Evolutionary conservation across 2,797 vertebrate species (phyloP).

Genomic region (Brachyrhaphis roseni): DNA sequence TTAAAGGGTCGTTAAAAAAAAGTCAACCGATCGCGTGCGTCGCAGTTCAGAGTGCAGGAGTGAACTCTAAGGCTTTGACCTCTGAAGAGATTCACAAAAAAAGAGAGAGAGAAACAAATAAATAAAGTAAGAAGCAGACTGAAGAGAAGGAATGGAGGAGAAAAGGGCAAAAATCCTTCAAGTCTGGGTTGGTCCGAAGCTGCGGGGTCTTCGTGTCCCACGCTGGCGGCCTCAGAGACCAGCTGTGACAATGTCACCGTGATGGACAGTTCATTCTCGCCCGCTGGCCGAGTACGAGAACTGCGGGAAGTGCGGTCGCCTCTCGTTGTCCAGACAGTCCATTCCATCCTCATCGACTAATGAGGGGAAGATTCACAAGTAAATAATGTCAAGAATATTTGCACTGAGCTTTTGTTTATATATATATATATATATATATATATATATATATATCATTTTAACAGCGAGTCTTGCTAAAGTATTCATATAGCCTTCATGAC

Average conservation of each 20-base stretch:
- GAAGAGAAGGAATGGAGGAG: constrained; percentile 44
- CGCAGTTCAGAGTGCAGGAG: constrained; percentile 54
- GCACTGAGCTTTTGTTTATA: background rate
- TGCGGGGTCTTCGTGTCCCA: constrained; percentile 50
- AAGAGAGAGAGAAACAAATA: background rate
- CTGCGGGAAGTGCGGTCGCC: constrained; percentile 96
- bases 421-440: background rate
- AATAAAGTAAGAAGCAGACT: constrained; percentile 26
- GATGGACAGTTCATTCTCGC: constrained; percentile 85
- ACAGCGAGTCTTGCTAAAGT: background rate
- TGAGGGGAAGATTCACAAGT: constrained; percentile 10
- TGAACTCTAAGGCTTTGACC: constrained; percentile 30
- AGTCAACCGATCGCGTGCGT: constrained; percentile 47
- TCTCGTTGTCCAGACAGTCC: constrained; percentile 96
- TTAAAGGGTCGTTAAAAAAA: constrained; percentile 60
- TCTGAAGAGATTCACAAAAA: constrained; percentile 35
- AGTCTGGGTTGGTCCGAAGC: constrained; percentile 54
- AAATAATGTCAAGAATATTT: background rate
- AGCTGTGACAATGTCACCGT: constrained; percentile 77
- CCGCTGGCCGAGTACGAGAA: constrained; percentile 98
- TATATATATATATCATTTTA: background rate
- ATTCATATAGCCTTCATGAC: background rate
- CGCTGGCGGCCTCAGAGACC: constrained; percentile 80
- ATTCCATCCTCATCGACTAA: constrained; percentile 96
- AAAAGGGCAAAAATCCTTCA: constrained; percentile 55